These are phyloP conservation scores for Zhuqinia jingwanae DNA, from an alignment of 2,888 invertebrate species.

Conservation along the genomic window DNA sequence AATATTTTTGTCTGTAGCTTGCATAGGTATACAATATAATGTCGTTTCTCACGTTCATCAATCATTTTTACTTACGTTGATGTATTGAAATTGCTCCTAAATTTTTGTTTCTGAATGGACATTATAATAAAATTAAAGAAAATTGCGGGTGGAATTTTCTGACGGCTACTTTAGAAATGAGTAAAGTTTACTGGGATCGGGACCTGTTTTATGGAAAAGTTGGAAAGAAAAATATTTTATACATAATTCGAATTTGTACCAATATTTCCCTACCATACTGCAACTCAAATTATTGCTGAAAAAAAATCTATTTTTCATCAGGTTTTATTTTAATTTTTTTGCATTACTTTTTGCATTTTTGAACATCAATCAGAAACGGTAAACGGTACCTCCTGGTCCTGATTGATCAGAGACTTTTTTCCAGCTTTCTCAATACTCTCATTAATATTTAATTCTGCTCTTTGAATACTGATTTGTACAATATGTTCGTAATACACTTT, in stretches of 20 bases:
- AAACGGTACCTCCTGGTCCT: neutral
- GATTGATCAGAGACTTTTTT: slow-evolving; percentile 26
- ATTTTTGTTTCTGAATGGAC: no score
- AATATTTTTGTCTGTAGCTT: no score
- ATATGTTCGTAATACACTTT: slow-evolving; percentile 23
- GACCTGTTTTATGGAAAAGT: neutral
- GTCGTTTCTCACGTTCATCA: no score
- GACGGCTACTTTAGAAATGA: neutral
- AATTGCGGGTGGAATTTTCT: slow-evolving; percentile 31
- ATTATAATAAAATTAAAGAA: no score
- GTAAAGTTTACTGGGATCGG: neutral
- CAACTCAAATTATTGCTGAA: neutral
- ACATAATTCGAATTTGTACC: no score
- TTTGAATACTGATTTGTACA: slow-evolving; percentile 51
- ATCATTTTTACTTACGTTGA: no score
- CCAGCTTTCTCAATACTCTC: slow-evolving; percentile 17
- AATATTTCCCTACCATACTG: no score
- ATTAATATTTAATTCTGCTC: slow-evolving; percentile 24
- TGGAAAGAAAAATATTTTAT: neutral
- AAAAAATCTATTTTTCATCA: neutral
- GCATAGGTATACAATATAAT: no score
- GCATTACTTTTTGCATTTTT: slow-evolving; percentile 2
- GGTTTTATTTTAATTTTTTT: neutral
- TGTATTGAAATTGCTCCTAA: no score
- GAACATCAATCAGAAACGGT: slow-evolving; percentile 18